Conservation (phyloP, 2,797 vertebrate genomes). For the Paedocypris micromegethes region DNA sequence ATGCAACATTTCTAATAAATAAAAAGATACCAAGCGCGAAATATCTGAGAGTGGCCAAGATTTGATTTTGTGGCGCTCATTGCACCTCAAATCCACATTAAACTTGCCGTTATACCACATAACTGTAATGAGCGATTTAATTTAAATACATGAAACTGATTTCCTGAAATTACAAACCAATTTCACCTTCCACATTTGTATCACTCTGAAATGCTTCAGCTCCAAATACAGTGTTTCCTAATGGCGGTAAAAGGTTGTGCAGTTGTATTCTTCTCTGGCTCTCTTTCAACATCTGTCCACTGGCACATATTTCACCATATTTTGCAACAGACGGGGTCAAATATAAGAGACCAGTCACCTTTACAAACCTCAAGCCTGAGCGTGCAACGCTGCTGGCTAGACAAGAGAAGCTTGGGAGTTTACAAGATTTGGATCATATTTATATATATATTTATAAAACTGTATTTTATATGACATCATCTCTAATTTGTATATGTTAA, state of each 20-base stretch:
- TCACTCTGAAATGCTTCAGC: background rate
- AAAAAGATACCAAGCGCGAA: no score
- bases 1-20: no score
- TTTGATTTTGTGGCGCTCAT: no score
- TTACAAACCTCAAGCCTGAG: background rate
- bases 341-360: slow-evolving; percentile 37
- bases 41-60: no score
- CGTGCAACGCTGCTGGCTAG: background rate
- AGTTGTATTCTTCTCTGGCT: slow-evolving; percentile 32
- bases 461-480: background rate
- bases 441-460: no score
- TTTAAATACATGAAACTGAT: no score
- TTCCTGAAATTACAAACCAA: no score
- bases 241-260: slow-evolving; percentile 18
- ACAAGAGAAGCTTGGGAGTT: no score
- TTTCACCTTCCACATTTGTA: background rate
- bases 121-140: no score
- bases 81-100: no score
- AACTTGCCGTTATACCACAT: no score
- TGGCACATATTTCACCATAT: slow-evolving; percentile 33
- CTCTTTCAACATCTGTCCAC: slow-evolving; percentile 3
- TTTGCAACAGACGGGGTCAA: slow-evolving; percentile 40
- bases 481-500: slow-evolving; percentile 1
- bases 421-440: no score
- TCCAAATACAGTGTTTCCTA: slow-evolving; percentile 9